Evolutionary conservation across 2,113 vertebrate genomes (phyloP).

Genomic region (Aphyosemion australe): DNA sequence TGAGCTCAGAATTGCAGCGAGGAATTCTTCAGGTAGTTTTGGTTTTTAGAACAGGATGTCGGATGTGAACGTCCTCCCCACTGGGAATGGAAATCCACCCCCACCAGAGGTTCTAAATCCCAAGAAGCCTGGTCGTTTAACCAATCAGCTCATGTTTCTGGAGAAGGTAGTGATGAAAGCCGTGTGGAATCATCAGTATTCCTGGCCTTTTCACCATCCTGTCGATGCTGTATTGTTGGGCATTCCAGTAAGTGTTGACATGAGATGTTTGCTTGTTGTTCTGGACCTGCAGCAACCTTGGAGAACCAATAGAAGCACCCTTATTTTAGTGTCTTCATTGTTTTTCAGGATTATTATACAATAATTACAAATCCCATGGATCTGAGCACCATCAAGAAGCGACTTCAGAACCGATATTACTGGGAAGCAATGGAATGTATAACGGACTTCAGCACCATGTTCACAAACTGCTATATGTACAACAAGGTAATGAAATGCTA

Average conservation of each 20-base stretch:
- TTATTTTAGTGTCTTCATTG: not conserved
- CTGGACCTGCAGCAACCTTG: not conserved
- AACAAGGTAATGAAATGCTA: slow-evolving; percentile 82
- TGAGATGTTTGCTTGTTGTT: not conserved
- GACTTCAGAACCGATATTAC: slow-evolving; percentile 91
- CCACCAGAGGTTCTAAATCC: slow-evolving; percentile 86
- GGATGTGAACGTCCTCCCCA: slow-evolving; percentile 60
- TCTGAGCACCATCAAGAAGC: slow-evolving; percentile 88
- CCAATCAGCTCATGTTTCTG: slow-evolving; percentile 91
- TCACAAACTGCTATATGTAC: slow-evolving; percentile 92
- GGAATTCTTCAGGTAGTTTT: not conserved
- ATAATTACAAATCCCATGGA: slow-evolving; percentile 95
- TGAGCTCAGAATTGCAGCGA: slow-evolving; percentile 38
- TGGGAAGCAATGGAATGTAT: slow-evolving; percentile 86
- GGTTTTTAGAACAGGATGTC: slow-evolving; percentile 76
- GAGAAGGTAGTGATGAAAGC: slow-evolving; percentile 87
- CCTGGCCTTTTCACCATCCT: slow-evolving; percentile 93
- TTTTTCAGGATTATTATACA: slow-evolving; percentile 90
- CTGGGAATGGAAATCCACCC: slow-evolving; percentile 83
- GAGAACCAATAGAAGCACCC: not conserved
- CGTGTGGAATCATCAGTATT: slow-evolving; percentile 88
- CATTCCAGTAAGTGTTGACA: slow-evolving; percentile 87
- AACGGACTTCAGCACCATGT: slow-evolving; percentile 91
- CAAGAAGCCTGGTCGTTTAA: slow-evolving; percentile 81
- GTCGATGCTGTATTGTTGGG: slow-evolving; percentile 89